Evolutionary conservation across 2,113 vertebrate genomes (phyloP), one percentile per base, ranked within the genome.

Genomic region (Sinocyclocheilus rhinocerous): DNA sequence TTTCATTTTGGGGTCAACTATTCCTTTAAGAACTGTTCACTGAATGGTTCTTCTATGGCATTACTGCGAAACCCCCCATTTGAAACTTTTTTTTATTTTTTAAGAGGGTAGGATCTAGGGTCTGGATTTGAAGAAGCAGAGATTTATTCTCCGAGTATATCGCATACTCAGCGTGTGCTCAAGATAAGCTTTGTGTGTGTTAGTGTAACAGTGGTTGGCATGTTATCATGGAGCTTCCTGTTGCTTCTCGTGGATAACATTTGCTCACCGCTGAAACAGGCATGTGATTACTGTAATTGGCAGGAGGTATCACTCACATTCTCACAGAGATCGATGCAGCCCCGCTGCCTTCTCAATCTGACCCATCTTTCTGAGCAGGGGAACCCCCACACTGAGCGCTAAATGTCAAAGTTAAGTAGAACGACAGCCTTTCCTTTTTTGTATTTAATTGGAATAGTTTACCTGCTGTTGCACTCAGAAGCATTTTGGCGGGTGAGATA

Each of bases 331-430:
- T 91, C 73, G 84, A 85, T 87, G 82, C 55, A 11, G 55, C 83
- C 88, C 90, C 61, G 78, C 75, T 84, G 59, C 70, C 65, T 88
- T 81, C 86, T 85, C 87, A 88, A 86, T 89, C 86, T 85, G 82
- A 84, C 88, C 50, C 77, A 82, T 79, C 84, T 87, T 63, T 88
- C 76, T 72, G 29, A 80, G 78, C 15, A 5, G 76, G 72, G 76
- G 20, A 83, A 69, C 70, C 18, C 63, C 63, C 55, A 72, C 50
- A 57, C 63, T 73, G 78, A 48, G 76, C 70, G 80, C 80, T 88
- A 86, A 90, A 88, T 89, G 89, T 86, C 88, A 89, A 86, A 90
- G 78, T 86, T 81, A 89, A 90, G 82, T 83, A 85, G 76, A 84
- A 83, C 69, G 20, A 33, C 81, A 50, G 65, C 61, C 57, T 65